A percentile compares a stretch with the other conserved stretches of the same genome.
Evolutionary conservation across 1,140 invertebrate species (phyloP).

Genomic region (Eumeta japonica): DNA sequence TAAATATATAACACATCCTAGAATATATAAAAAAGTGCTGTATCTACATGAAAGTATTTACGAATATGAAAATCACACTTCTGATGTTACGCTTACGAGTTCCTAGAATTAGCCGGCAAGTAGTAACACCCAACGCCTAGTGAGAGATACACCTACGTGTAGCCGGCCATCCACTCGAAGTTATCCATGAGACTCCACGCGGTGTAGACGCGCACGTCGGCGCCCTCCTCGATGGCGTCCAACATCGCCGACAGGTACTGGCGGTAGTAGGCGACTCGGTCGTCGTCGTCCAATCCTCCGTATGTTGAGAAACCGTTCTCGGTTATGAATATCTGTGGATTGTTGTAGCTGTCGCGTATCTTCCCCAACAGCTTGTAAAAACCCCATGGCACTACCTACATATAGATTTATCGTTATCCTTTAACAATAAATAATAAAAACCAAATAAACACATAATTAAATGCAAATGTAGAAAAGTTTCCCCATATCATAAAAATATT

Average conservation of each 20-base stretch:
- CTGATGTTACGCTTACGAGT: too few relatives aligned
- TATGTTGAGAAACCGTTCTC: conserved; percentile 39
- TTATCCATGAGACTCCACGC: conserved; percentile 68
- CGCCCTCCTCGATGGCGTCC: conserved; percentile 36
- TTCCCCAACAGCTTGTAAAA: conserved; percentile 34
- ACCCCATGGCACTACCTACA: conserved; percentile 41
- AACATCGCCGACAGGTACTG: conserved; percentile 39
- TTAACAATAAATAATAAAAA: not conserved
- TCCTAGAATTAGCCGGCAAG: too few relatives aligned
- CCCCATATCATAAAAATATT: not conserved
- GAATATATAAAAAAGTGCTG: too few relatives aligned
- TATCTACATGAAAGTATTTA: too few relatives aligned
- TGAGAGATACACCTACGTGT: conserved; percentile 47
- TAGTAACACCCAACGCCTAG: too few relatives aligned
- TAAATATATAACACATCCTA: too few relatives aligned
- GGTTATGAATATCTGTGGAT: conserved; percentile 28
- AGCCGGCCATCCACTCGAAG: conserved; percentile 63
- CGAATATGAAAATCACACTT: too few relatives aligned
- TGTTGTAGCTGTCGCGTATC: conserved; percentile 30
- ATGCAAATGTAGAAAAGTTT: not conserved
- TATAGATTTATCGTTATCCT: not conserved
- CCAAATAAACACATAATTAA: not conserved
- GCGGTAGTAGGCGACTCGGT: conserved; percentile 45
- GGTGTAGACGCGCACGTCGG: conserved; percentile 54
- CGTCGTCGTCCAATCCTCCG: conserved; percentile 26